Evolutionary conservation across 1,140 invertebrate genomes (phyloP).

Genomic region (Drosophila pseudoobscura): DNA sequence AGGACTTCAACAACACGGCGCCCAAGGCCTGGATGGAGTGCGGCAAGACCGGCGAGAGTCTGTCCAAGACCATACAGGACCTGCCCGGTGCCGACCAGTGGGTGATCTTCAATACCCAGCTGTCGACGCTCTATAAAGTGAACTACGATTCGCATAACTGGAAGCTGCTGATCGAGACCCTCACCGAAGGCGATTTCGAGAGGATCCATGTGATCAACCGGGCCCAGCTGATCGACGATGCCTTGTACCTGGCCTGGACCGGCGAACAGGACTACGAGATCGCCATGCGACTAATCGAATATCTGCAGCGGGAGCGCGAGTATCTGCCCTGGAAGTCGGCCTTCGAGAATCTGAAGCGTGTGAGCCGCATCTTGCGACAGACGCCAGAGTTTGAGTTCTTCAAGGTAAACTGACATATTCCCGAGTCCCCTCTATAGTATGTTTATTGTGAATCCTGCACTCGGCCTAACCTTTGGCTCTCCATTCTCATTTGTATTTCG

Average conservation of each 20-base stretch:
- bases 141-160: slow-evolving; percentile 90
- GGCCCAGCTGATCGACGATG: slow-evolving; percentile 92
- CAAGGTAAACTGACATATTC: slow-evolving; percentile 79
- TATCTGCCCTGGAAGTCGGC: slow-evolving; percentile 89
- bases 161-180: slow-evolving; percentile 86
- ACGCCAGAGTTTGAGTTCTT: slow-evolving; percentile 85
- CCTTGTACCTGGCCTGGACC: slow-evolving; percentile 89
- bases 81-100: slow-evolving; percentile 84
- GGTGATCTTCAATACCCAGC: slow-evolving; percentile 87
- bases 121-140: slow-evolving; percentile 89
- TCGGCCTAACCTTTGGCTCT: slow-evolving; percentile 36
- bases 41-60: slow-evolving; percentile 51
- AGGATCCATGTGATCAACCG: slow-evolving; percentile 88
- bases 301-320: slow-evolving; percentile 87
- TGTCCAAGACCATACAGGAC: slow-evolving; percentile 68
- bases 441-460: background rate
- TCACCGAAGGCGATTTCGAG: slow-evolving; percentile 84
- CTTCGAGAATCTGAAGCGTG: slow-evolving; percentile 84
- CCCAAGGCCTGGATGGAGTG: slow-evolving; percentile 86
- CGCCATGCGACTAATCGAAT: slow-evolving; percentile 86
- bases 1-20: slow-evolving; percentile 87
- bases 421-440: background rate
- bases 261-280: slow-evolving; percentile 87
- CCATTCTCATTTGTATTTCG: slow-evolving; percentile 64
- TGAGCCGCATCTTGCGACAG: slow-evolving; percentile 85